Evolutionary conservation across 2,888 invertebrate species (phyloP).

Genomic region (Fabriciana adippe): DNA sequence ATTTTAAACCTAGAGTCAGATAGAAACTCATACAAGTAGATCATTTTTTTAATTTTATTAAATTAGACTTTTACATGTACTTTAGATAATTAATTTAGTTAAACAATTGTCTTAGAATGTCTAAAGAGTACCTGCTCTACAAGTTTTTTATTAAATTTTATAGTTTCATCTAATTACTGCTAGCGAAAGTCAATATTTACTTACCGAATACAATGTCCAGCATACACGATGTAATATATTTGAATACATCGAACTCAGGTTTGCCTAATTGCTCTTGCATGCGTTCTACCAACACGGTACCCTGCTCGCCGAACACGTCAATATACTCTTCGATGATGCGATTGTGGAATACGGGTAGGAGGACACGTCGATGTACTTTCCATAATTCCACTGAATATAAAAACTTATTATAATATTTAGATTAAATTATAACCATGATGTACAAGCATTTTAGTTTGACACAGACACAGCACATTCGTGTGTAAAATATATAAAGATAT

Average conservation of each 20-base stretch:
- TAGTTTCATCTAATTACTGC: not conserved
- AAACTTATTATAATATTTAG: not conserved
- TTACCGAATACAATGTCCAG: slow-evolving; percentile 85
- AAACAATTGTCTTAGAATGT: too few species aligned
- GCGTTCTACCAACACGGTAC: slow-evolving; percentile 70
- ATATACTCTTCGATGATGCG: slow-evolving; percentile 83
- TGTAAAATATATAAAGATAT: not conserved
- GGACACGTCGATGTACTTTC: slow-evolving; percentile 81
- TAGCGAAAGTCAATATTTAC: slow-evolving; percentile 29
- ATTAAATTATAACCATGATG: too few species aligned
- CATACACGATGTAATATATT: slow-evolving; percentile 80
- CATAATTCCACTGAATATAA: slow-evolving; percentile 77
- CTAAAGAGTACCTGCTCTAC: too few species aligned
- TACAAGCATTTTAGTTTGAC: too few species aligned
- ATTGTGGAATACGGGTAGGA: slow-evolving; percentile 85
- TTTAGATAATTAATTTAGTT: not conserved
- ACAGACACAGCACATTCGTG: too few species aligned
- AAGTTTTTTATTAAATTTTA: too few species aligned
- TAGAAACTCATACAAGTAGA: too few species aligned
- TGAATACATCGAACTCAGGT: slow-evolving; percentile 75
- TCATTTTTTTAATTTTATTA: too few species aligned
- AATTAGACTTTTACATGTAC: not conserved
- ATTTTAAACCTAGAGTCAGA: too few species aligned
- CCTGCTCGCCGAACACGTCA: slow-evolving; percentile 83
- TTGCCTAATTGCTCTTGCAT: slow-evolving; percentile 61